These are phyloP conservation scores for Protaetia brevitarsis DNA, from an alignment of 1,140 invertebrate species.

Conservation along the genomic window DNA sequence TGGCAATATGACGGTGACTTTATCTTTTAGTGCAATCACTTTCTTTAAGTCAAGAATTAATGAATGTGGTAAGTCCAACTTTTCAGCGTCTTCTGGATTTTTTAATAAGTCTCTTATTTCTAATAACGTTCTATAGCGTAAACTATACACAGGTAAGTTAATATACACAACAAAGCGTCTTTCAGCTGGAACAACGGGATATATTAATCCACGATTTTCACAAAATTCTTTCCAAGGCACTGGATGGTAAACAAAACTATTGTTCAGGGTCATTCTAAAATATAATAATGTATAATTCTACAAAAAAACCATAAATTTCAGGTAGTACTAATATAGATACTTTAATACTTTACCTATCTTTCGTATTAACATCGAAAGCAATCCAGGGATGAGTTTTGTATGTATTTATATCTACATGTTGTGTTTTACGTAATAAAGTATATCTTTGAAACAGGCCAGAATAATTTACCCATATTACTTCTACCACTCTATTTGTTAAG, in stretches of 20 bases:
- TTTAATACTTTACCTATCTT: conserved; percentile 47
- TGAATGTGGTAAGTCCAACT: conserved; percentile 38
- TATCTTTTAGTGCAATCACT: conserved; percentile 30
- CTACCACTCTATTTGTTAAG: conserved; percentile 57
- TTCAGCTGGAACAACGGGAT: conserved; percentile 24
- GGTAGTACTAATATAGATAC: neutral
- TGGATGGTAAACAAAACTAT: conserved; percentile 45
- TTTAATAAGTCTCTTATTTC: conserved; percentile 36
- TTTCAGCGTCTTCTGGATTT: conserved; percentile 32
- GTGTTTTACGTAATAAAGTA: conserved; percentile 51
- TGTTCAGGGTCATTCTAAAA: conserved; percentile 46
- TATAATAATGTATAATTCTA: neutral
- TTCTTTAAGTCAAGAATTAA: conserved; percentile 39
- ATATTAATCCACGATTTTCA: conserved; percentile 22
- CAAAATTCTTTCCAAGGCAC: conserved; percentile 37
- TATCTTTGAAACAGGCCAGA: conserved; percentile 59
- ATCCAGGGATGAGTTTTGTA: conserved; percentile 73
- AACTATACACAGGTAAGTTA: conserved; percentile 41
- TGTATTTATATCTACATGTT: conserved; percentile 64
- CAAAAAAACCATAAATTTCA: neutral
- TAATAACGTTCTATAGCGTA: conserved; percentile 38
- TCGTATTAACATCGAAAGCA: conserved; percentile 60
- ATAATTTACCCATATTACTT: conserved; percentile 75
- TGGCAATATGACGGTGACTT: too few relatives aligned
- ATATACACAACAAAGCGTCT: conserved; percentile 34